Base-by-base conservation (phyloP, 1,140 invertebrate species). In the Cyclina sinensis region DNA sequence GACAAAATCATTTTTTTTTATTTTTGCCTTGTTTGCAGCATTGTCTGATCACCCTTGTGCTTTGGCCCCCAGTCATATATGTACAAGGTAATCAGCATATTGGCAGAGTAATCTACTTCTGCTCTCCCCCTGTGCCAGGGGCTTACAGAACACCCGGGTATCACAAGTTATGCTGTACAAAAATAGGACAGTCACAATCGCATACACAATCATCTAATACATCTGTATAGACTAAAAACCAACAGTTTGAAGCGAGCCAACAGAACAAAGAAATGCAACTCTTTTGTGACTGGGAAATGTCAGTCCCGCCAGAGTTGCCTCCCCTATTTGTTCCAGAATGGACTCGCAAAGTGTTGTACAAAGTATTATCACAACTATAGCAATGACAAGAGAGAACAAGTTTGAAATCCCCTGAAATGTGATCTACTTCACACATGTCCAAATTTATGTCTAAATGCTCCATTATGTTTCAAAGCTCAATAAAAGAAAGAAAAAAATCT, bases 151-250 rank as follows among this genome's bases (percentile, higher is more conserved):
- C 89, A 90, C 86, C 79, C 51, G 89, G 85, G 86, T 80, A 91
- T 81, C 83, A 90, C 89, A 88, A 81, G 89, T 86, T 86, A 90
- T 91, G 84, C 91, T 92, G 86, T 92, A 92, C 91, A 92, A 92
- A 92, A 92, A 92, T 92, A 92, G 87, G 90, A 92, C 91, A 89
- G 51, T 68, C 85, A 70, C 57, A 79, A 65, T 68, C 86, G 89
- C 88, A 83, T 90, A 90, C 83, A 89, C 87, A 90, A 74, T 89
- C 82, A 81, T 86, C 57, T 89, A 81, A 89, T 88, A 90, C 88
- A 91, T 85, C 89, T 74, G 48, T 87, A 65, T 78, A 84, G 74
- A 89, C 81, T 89, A 85, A 91, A 89, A 92, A 89, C 89, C 84
- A 90, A 90, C 51, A 74, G 78, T 46, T 76, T 89, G 83, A 83